phyloP scores from a whole-genome alignment of 2,113 vertebrate genomes.

The Speoplatyrhinus poulsoni region DNA sequence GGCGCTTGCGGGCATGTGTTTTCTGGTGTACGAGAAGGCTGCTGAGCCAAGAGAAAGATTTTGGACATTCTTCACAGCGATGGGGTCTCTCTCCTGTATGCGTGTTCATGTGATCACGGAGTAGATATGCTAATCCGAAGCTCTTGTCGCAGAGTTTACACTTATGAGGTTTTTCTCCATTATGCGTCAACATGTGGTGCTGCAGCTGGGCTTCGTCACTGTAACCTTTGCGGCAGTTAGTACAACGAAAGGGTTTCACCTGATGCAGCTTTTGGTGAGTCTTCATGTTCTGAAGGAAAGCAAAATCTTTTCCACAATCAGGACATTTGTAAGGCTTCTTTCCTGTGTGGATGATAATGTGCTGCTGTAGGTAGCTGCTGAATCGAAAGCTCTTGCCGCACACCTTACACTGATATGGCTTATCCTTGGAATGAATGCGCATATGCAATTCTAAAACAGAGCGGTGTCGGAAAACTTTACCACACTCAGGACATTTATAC shows the following conservation, averaged over 20 bases:
- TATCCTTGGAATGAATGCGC: slow-evolving; percentile 78
- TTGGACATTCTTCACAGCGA: slow-evolving; percentile 76
- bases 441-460: slow-evolving; percentile 80
- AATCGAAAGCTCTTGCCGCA: slow-evolving; percentile 78
- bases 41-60: slow-evolving; percentile 80
- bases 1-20: slow-evolving; percentile 74
- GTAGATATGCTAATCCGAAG: slow-evolving; percentile 76
- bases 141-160: slow-evolving; percentile 77
- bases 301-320: slow-evolving; percentile 80
- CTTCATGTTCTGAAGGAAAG: slow-evolving; percentile 80
- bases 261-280: slow-evolving; percentile 79
- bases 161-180: slow-evolving; percentile 77
- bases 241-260: slow-evolving; percentile 80
- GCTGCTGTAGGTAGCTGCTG: slow-evolving; percentile 80
- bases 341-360: slow-evolving; percentile 79
- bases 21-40: slow-evolving; percentile 80
- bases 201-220: slow-evolving; percentile 75
- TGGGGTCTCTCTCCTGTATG: slow-evolving; percentile 81
- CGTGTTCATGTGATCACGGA: slow-evolving; percentile 81
- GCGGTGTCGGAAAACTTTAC: slow-evolving; percentile 76
- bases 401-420: slow-evolving; percentile 77
- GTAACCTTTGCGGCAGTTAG: slow-evolving; percentile 80
- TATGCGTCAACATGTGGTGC: slow-evolving; percentile 78
- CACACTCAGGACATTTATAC: slow-evolving; percentile 74
- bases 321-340: slow-evolving; percentile 80